Base-by-base conservation (phyloP, 92 coral and sea anemone genomes). In the Epizoanthus fatuus region DNA sequence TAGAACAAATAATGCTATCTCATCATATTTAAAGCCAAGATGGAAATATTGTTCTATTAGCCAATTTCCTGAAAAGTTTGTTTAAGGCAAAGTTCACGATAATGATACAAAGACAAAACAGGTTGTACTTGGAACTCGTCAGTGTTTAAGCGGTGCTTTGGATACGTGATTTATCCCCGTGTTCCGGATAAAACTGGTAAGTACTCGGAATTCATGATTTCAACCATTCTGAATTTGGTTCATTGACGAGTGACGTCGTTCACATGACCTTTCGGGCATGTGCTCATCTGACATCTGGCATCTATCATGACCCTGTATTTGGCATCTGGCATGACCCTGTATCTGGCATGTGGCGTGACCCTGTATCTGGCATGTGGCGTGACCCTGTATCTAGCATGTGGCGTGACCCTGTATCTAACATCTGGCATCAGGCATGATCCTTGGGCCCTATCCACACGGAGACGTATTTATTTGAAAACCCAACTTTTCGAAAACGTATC, bases 41-140 rank as follows among this genome's bases (percentile, higher is more conserved):
- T 39, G 73, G 73, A 67, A 67, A 67, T 67, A 67, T 67, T 67
- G 73, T 39, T 67, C 52, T 67, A 67, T 67, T 10, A 67, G 73
- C 73, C 73, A 4, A 67, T 67, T 67, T 67, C 73, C 73, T 67
- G 40, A 67, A 63, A 39, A 14, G 53, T 32, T 67, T 67, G 73
- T 67, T 29, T 67, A 67, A 67, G 73, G 53, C 40, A 67, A 67
- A 68, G 52, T 68, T 47, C 73, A 68, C 17, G 38, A 39, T 14
- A 32, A 67, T 67, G 16, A 15, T 67, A 49, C 15, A 67, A 67
- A 67, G 17, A 67, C 52, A 67, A 67, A 67, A 67, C 73, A 38
- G 73, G 14, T 8, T 15, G 38, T 17, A 38, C 17, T 37, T 68
- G 45, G 38, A 68, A 68, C 49, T 47, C 52, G 52, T 47, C 73